These are phyloP conservation scores for Eublepharis macularius DNA, from an alignment of 2,113 vertebrate genomes.

Conservation along the genomic window DNA sequence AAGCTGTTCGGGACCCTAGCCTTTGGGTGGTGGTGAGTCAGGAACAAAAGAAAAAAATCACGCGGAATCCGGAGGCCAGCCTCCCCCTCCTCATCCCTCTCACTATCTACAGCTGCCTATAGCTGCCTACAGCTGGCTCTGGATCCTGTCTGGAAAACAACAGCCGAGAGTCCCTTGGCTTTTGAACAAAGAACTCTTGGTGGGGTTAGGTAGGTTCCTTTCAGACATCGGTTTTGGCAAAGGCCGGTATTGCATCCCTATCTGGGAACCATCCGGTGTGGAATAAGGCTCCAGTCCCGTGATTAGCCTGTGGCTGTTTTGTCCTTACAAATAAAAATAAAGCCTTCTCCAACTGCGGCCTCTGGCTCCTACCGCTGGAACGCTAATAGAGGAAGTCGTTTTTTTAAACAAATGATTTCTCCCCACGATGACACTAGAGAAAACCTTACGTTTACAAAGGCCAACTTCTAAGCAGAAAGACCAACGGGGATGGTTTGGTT, in stretches of 20 bases:
- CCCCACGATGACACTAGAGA: background rate
- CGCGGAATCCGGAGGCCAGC: background rate
- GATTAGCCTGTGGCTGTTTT: background rate
- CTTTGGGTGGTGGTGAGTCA: background rate
- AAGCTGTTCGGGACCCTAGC: background rate
- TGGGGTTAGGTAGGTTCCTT: background rate
- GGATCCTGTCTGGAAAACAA: background rate
- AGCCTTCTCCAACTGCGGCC: background rate
- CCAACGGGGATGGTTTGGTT: too few relatives aligned
- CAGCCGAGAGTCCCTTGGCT: background rate
- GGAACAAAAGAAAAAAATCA: slow-evolving; percentile 29
- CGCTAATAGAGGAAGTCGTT: background rate
- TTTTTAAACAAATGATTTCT: background rate
- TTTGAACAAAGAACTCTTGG: slow-evolving; percentile 3
- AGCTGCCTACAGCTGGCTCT: slow-evolving; percentile 32
- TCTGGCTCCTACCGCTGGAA: background rate
- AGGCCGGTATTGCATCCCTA: background rate
- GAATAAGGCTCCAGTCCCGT: background rate
- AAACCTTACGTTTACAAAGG: background rate
- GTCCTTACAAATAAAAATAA: too few relatives aligned
- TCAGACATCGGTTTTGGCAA: background rate
- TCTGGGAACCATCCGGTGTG: background rate
- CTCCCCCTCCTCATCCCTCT: background rate
- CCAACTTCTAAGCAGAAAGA: background rate
- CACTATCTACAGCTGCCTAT: background rate